phyloP scores from a whole-genome alignment of 1,140 invertebrate species.

The Hormaphis cornu region DNA sequence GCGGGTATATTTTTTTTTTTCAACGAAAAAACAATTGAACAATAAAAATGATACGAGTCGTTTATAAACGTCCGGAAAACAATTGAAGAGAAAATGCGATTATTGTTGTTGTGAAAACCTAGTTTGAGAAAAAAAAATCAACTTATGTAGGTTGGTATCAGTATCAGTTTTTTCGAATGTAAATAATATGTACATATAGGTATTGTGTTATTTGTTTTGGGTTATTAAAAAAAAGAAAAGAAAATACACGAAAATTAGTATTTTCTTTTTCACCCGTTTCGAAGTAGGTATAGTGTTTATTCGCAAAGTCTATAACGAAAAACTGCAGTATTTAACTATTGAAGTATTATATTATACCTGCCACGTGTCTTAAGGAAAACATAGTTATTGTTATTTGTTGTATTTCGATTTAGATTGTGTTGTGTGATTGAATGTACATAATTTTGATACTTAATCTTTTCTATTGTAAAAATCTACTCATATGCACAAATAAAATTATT shows the following conservation, averaged over 20 bases:
- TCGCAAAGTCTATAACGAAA: too few species aligned
- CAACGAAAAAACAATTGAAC: too few species aligned
- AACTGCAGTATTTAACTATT: not conserved
- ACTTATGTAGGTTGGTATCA: too few species aligned
- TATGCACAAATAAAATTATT: too few species aligned
- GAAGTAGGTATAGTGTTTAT: too few species aligned
- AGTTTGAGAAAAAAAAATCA: not conserved
- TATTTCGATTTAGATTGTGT: not conserved
- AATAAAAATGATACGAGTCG: not conserved
- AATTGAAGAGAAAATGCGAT: not conserved
- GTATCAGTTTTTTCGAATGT: not conserved
- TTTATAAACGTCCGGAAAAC: not conserved
- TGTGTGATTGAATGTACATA: not conserved
- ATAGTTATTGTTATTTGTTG: too few species aligned
- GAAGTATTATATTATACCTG: too few species aligned
- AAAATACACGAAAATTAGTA: not conserved
- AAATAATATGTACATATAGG: not conserved
- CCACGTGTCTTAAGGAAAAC: not conserved
- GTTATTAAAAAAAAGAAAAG: not conserved
- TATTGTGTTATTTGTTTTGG: not conserved
- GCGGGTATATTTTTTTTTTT: too few species aligned
- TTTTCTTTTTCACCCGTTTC: too few species aligned
- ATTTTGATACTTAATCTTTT: not conserved
- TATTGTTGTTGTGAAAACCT: not conserved
- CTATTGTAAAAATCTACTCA: not conserved